A percentile compares a stretch with the other conserved stretches of the same genome.
Evolutionary conservation across 2,797 vertebrate species (phyloP).

Genomic region (Platyrinchus mystaceus): DNA sequence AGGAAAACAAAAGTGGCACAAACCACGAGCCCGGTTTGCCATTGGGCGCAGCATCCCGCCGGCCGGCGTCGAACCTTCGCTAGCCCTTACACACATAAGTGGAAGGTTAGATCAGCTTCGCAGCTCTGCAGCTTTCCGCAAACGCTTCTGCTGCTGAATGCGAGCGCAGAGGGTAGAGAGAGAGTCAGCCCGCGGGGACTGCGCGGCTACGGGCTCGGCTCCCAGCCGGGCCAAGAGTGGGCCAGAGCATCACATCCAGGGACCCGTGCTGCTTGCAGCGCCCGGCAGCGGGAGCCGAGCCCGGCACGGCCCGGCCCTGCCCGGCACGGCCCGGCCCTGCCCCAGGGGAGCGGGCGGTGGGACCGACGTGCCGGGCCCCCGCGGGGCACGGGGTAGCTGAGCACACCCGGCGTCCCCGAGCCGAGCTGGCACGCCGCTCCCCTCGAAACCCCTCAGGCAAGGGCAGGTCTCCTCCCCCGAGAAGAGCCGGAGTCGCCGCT

Average conservation of each 20-base stretch:
- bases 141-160: background rate
- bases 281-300: background rate
- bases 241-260: background rate
- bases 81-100: accelerated
- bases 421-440: too few species aligned
- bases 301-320: background rate
- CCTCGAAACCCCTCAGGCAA: background rate
- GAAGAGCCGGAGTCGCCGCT: background rate
- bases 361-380: accelerated
- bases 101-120: background rate
- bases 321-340: background rate
- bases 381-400: accelerated
- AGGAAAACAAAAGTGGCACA: background rate
- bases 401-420: background rate
- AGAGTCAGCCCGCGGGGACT: background rate
- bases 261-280: background rate
- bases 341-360: too few species aligned
- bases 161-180: background rate
- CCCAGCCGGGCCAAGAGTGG: background rate
- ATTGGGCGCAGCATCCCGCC: background rate
- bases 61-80: too few species aligned
- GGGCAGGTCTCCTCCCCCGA: background rate
- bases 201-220: accelerated
- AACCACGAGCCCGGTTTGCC: background rate
- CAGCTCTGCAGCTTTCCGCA: background rate